Evolutionary conservation across 2,888 invertebrate genomes (phyloP), one percentile per base, ranked within the genome.

Genomic region (Oscheius sp.): DNA sequence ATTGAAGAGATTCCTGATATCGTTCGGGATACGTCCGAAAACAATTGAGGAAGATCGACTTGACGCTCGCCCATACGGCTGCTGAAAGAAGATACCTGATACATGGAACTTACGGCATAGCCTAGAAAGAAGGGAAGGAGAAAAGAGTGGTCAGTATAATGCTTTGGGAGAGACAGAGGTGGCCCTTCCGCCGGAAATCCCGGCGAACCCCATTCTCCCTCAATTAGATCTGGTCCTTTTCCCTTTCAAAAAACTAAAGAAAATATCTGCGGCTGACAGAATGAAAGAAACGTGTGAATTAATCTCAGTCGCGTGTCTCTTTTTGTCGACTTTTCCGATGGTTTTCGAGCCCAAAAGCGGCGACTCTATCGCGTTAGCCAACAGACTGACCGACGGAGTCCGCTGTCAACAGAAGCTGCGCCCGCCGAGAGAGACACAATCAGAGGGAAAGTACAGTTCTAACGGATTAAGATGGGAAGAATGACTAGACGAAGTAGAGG

Each of bases 11-110:
- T 78, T 17, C 82, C 82, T 45, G 76, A 78, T 20, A 83, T 83
- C 47, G 83, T 83, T 47, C 81, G 69, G 9, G 80, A 80, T 24
- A 83, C 83, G 73, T 83, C 83, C 17, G 17, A 17, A 70, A 83
- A 82, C 17, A 83, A 67, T 61, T 80, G 80, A 30, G 80, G 77
- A 22, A 83, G 71, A 62, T 83, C 80, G 36, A 83, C 80, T 66
- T 79, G 78, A 41, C 80, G 71, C 49, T 81, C 76, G 69, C 74
- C 74, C 79, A 77, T 79, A 41, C 30, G 59, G 41, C 59, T 44
- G 41, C 59, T 59, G 41, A 41, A 59, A 30, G 33, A 17, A 20
- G 36, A 33, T 12, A 22, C 12, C 24, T 56, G 14, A 14, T n/a
- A 14, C n/a, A 17, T 45, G 45, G 45, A 47, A 47, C 47, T 22